Conservation (phyloP, 2,888 invertebrate genomes). For the Harmothoe impar region DNA sequence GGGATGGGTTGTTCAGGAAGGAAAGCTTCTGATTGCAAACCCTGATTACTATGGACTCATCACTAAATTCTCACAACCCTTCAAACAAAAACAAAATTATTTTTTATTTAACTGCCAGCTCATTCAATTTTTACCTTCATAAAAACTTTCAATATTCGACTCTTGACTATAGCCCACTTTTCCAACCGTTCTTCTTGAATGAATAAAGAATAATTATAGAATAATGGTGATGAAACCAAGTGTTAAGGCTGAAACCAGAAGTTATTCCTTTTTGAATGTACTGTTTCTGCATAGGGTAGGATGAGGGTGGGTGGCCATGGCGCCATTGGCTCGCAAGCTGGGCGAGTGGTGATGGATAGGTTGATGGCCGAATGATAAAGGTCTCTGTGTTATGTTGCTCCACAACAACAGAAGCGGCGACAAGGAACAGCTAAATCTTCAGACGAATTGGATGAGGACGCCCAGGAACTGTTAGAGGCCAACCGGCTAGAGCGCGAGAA, state of each 20-base stretch:
- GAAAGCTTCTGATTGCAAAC: too few relatives aligned
- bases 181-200: too few relatives aligned
- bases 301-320: background rate
- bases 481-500: conserved; percentile 67
- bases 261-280: background rate
- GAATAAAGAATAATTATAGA: too few relatives aligned
- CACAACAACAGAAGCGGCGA: conserved; percentile 57
- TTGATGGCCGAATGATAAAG: background rate
- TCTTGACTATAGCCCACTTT: too few relatives aligned
- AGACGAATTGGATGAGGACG: conserved; percentile 69
- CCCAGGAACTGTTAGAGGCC: conserved; percentile 69
- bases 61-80: too few relatives aligned
- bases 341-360: background rate
- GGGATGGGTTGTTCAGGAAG: background rate
- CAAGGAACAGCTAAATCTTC: background rate
- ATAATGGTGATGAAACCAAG: background rate
- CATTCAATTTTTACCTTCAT: too few relatives aligned
- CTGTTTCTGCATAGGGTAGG: background rate
- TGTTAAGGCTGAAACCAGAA: background rate
- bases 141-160: too few relatives aligned
- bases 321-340: too few relatives aligned
- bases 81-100: too few relatives aligned
- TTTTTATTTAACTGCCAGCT: too few relatives aligned
- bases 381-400: conserved; percentile 47
- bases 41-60: too few relatives aligned